These are phyloP conservation scores for Mormyrops attenuatus DNA, from an alignment of 2,797 vertebrate genomes.

Conservation along the genomic window DNA sequence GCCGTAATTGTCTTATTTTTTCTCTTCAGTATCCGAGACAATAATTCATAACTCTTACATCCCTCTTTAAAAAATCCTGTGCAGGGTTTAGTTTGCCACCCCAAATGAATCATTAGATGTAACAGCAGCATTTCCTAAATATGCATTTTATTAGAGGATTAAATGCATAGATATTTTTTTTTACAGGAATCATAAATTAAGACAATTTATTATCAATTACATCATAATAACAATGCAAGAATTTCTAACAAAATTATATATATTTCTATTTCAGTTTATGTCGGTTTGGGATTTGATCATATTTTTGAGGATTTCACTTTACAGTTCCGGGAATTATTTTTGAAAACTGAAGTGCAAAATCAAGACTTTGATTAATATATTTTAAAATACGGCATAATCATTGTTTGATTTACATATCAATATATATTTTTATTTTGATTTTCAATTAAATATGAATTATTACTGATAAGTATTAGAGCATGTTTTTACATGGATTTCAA, in stretches of 20 bases:
- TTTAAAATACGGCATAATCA: background rate
- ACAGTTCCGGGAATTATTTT: background rate
- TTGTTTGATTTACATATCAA: background rate
- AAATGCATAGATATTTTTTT: constrained; percentile 1
- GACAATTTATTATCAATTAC: background rate
- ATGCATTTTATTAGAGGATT: background rate
- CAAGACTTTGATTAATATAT: background rate
- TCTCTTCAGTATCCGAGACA: background rate
- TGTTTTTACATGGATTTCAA: background rate
- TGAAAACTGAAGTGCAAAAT: background rate
- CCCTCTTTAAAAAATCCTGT: background rate
- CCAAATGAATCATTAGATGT: background rate
- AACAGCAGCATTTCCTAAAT: background rate
- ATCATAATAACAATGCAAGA: background rate
- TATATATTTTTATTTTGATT: background rate
- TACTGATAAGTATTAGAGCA: background rate
- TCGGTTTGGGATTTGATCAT: background rate
- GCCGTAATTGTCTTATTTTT: background rate
- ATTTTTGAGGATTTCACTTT: background rate
- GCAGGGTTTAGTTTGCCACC: background rate
- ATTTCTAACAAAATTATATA: background rate
- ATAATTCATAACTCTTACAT: background rate
- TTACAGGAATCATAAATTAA: background rate
- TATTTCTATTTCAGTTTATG: background rate
- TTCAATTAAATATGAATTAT: background rate